A percentile compares a stretch with the other conserved stretches of the same genome.
phyloP scores from a whole-genome alignment of 1,140 invertebrate species.

The Thalassaphorura encarpata region DNA sequence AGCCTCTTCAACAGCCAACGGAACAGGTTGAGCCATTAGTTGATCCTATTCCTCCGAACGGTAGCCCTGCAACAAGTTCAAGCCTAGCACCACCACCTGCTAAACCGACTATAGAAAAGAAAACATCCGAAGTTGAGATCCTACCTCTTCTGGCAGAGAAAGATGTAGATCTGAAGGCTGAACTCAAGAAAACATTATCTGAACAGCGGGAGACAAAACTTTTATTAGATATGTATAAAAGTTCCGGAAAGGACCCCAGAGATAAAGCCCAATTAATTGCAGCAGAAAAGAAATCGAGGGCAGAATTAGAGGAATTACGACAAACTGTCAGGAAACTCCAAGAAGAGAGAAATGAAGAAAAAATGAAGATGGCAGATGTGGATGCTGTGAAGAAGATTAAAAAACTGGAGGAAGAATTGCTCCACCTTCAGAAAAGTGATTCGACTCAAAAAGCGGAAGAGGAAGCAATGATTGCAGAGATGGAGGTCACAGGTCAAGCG shows the following conservation, averaged over 20 bases:
- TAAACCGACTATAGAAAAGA: too few species aligned
- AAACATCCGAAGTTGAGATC: too few species aligned
- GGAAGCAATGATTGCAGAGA: constrained; percentile 93
- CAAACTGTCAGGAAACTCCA: constrained; percentile 72
- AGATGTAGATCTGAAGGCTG: too few species aligned
- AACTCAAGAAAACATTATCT: constrained; percentile 33
- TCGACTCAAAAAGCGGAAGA: constrained; percentile 62
- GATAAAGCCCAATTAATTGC: constrained; percentile 96
- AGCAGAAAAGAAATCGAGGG: constrained; percentile 77
- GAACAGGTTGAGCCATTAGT: too few species aligned
- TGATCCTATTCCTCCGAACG: too few species aligned
- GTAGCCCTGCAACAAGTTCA: too few species aligned
- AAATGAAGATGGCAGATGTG: constrained; percentile 86
- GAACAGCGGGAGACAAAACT: constrained; percentile 62
- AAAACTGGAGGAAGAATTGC: constrained; percentile 76
- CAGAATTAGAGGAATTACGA: constrained; percentile 80
- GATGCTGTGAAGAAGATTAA: constrained; percentile 91
- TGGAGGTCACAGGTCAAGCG: constrained; percentile 98
- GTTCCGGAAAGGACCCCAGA: constrained; percentile 86
- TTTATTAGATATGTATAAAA: constrained; percentile 93
- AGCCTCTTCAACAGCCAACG: too few species aligned
- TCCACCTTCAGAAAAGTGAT: constrained; percentile 45
- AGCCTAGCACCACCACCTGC: too few species aligned
- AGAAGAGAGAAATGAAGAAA: constrained; percentile 83
- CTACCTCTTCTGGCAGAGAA: too few species aligned